Percentiles rank a stretch among this genome's conserved stretches.
phyloP scores from a whole-genome alignment of 1,140 invertebrate species.

The Bombus confusus region DNA sequence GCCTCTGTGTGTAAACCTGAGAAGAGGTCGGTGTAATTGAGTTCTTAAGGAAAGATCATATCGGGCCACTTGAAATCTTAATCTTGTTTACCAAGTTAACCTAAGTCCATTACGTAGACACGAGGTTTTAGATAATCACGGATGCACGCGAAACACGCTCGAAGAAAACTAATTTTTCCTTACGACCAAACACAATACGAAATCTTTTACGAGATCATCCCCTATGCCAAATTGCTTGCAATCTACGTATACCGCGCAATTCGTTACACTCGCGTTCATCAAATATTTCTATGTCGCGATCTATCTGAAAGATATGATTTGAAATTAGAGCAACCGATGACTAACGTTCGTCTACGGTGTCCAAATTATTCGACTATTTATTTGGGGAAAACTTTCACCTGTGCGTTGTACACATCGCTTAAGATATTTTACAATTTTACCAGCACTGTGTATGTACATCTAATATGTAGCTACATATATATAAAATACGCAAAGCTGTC shows the following conservation, averaged over 20 bases:
- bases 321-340: too few relatives aligned
- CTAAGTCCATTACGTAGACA: conserved; percentile 60
- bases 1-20: conserved; percentile 3
- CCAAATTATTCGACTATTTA: too few relatives aligned
- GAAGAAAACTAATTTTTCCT: background rate
- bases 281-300: too few relatives aligned
- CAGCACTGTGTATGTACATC: too few relatives aligned
- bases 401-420: too few relatives aligned
- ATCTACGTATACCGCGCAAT: background rate
- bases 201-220: background rate
- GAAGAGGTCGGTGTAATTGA: conserved; percentile 57
- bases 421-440: too few relatives aligned
- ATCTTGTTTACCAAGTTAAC: conserved; percentile 67
- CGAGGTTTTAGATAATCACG: conserved; percentile 58
- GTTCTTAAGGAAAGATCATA: conserved; percentile 68
- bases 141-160: conserved; percentile 32
- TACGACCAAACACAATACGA: background rate
- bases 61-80: conserved; percentile 65
- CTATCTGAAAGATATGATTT: too few relatives aligned
- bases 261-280: background rate
- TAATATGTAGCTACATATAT: too few relatives aligned
- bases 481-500: too few relatives aligned
- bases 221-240: background rate
- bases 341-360: too few relatives aligned
- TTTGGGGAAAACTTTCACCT: too few relatives aligned